Base-by-base conservation (phyloP, 2,797 vertebrate species). In the Danio albolineatus region DNA sequence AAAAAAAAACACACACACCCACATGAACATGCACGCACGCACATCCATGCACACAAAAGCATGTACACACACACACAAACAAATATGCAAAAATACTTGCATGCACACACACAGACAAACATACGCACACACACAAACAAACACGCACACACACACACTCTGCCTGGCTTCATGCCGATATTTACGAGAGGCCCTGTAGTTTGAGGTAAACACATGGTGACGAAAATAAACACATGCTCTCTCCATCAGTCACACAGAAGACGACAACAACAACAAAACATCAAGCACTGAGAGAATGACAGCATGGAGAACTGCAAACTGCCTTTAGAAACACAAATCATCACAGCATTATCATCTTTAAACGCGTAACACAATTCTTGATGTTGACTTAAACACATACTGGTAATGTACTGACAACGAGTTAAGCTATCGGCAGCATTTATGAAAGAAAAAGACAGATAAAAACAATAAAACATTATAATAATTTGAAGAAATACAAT, bases 161-260 rank as follows among this genome's bases (percentile, higher is more conserved):
- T 7, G 43, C 36, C 69, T 74, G 38, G 71, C 16, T 62, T 79
- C 65, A 61, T 41, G 65, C 19, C 14, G 65, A 71, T 43, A 76
- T 83, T 83, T 83, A 80, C 39, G 57, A 80, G 73, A 51, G 59
- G 10, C 36, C 67, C 61, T 67, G 78, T 49, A 56, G 82, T 60
- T 64, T 41, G 70, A 73, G 38, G 49, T 61, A 83, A 83, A 83
- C 78, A 67, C 44, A 56, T 66, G 82, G 53, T 53, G 51, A 80
- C n/a, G 10, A 83, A 76, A 49, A 66, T 57, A 83, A 80, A 76
- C 77, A 72, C 59, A 79, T 79, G 49, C 49, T 76, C 59, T 48
- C 28, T 36, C 36, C 10, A 79, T 81, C 51, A 76, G 48, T 76
- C 60, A 64, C 48, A 46, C 14, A 10, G 28, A 41, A 16, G 10